Evolutionary conservation across 2,113 vertebrate species (phyloP), one percentile per base, ranked within the genome.

Genomic region (Lota lota): DNA sequence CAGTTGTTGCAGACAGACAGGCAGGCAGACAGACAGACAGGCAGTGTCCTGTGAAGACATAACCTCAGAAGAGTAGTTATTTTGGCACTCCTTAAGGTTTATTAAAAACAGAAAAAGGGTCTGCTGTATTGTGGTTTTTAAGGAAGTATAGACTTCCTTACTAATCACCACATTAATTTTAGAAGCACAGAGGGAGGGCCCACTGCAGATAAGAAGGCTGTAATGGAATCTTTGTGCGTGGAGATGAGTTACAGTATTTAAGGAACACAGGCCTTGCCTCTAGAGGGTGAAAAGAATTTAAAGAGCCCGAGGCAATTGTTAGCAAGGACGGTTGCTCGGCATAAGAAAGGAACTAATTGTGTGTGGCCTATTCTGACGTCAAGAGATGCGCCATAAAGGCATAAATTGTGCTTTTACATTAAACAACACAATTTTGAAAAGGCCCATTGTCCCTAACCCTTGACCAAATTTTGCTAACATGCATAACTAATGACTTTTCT

Each of bases 321-420:
- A 90, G 87, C 93, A 81, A 92, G 92, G 93, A 93, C 92, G 91
- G 92, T 93, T 93, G 86, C 77, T 83, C 81, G 80, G 82, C 83
- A 89, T 92, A 90, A 95, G 89, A 96, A 96, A 95, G 94, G 64
- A 79, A 83, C 79, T 47, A 87, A 93, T 95, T 95, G 95, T 96
- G 88, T 90, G 86, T 83, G 86, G 80, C 88, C 85, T 87, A 91
- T 85, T 87, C 89, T 95, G 92, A 96, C 93, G 92, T 98, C 94
- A 97, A 84, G 90, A 94, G 92, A 90, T 79, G 50, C 79, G 74
- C 85, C 74, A 86, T 66, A 70, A 86, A 91, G 80, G 76, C 85
- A 87, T 84, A 91, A 90, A 92, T 92, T 85, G 86, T 88, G 90
- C 92, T 93, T 92, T 93, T 88, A 92, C 86, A 91, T 92, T 89